Evolutionary conservation across 2,113 vertebrate species (phyloP).

Genomic region (Sakesphorus luctuosus): DNA sequence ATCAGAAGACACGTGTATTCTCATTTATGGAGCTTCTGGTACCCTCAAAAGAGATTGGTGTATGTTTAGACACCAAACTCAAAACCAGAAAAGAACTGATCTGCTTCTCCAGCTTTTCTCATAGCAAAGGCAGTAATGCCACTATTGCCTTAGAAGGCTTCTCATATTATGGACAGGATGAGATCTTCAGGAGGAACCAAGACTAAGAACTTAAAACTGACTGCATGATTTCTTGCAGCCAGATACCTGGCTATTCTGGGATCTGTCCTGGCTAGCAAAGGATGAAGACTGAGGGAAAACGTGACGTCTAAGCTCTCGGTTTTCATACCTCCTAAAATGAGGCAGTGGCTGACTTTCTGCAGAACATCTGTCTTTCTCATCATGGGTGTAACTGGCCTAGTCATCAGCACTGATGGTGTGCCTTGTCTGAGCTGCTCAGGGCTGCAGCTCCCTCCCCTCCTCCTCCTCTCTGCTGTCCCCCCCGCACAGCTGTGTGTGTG

Average conservation of each 20-base stretch:
- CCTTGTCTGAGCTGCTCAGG: not conserved
- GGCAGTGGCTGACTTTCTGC: not conserved
- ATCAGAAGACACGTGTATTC: not conserved
- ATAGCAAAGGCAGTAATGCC: fast-evolving
- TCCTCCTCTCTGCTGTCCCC: not conserved
- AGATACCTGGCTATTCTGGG: not conserved
- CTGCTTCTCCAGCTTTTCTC: not conserved
- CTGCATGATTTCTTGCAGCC: not conserved
- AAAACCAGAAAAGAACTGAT: not conserved
- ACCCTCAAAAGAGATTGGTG: not conserved
- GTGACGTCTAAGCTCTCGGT: not conserved
- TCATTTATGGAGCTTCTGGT: not conserved
- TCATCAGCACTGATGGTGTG: not conserved
- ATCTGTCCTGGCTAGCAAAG: not conserved
- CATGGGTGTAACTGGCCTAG: not conserved
- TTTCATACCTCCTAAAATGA: not conserved
- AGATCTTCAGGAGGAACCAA: not conserved
- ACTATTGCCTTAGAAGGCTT: not conserved
- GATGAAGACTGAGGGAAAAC: constrained; percentile 2
- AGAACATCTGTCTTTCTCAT: constrained; percentile 58
- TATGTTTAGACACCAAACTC: not conserved
- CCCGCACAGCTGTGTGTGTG: not conserved
- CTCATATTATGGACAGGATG: fast-evolving
- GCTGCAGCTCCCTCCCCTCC: not conserved
- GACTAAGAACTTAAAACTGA: not conserved